Evolutionary conservation across 2,113 vertebrate genomes (phyloP), one percentile per base, ranked within the genome.

Genomic region (Grantiella picta): DNA sequence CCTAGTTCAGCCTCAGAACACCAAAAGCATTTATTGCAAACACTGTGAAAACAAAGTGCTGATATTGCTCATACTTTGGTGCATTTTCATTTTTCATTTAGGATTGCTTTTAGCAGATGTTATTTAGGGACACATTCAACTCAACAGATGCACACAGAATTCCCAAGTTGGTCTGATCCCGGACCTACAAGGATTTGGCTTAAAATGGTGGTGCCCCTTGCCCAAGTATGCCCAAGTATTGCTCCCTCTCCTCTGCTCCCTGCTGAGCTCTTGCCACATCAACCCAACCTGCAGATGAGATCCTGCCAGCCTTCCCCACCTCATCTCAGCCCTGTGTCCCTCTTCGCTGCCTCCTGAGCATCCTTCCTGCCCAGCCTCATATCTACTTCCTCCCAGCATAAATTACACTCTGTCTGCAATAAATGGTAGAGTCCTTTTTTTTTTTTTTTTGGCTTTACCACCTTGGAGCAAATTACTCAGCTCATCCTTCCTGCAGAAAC

Each of bases 51-150:
- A 80, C 47, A 56, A 94, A 94, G 29, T 81, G n/a, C 57, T 93
- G 80, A 87, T 72, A 44, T 10, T 33, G 75, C 66, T 82, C 56
- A 65, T 59, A 66, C 45, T 86, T 54, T 73, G 52, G 77, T 79
- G 59, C 49, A 59, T 72, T 93, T 95, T 72, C 81, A 82, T 86
- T 78, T 96, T 86, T 83, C 80, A 89, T 82, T 70, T 75, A 84
- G 54, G 40, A n/a, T 49, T 53, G 9, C 44, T 94, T 92, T 96
- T 71, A 89, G 80, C 56, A 92, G 82, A 47, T 61, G 75, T 83
- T 86, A 45, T 92, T 86, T 86, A 79, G 45, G 36, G 53, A 83
- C 1, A 2, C 38, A 70, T 4, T 64, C n/a, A 88, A n/a, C 36
- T 83, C 71, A 54, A 44, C 15, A 33, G 68, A 79, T 6, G 19